These are phyloP conservation scores for Enteromius viviparus DNA, from an alignment of 2,797 vertebrate species.

Conservation along the genomic window DNA sequence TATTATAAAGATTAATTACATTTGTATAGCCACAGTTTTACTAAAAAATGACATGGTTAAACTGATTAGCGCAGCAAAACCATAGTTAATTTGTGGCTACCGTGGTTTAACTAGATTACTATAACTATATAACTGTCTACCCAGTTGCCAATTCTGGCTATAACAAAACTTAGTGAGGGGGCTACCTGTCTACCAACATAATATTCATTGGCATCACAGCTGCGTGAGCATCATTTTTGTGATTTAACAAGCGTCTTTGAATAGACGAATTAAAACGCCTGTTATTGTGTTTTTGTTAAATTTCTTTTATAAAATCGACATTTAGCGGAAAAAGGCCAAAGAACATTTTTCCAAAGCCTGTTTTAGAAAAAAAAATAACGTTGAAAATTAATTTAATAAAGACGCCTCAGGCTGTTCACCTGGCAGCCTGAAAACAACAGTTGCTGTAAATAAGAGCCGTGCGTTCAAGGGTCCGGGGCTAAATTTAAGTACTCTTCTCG, in stretches of 20 bases:
- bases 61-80: not conserved
- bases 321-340: not conserved
- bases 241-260: not conserved
- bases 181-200: not conserved
- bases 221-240: not conserved
- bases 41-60: not conserved
- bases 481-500: slow-evolving; percentile 35
- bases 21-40: not conserved
- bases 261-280: not conserved
- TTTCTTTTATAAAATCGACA: not conserved
- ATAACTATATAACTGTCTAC: too few relatives aligned
- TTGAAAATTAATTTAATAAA: slow-evolving; percentile 4
- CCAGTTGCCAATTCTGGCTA: not conserved
- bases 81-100: not conserved
- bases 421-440: slow-evolving; percentile 67
- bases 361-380: not conserved
- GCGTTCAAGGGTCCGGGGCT: slow-evolving; percentile 52
- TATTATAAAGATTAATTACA: not conserved
- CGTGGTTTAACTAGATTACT: too few relatives aligned
- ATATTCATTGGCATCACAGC: not conserved
- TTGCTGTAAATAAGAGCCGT: slow-evolving; percentile 66
- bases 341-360: not conserved
- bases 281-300: not conserved
- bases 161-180: not conserved
- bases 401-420: slow-evolving; percentile 56